Percentiles rank a stretch among this genome's conserved stretches.
These are phyloP conservation scores for Octomys mimax DNA, from an alignment of 2,797 vertebrate species.

Conservation along the genomic window DNA sequence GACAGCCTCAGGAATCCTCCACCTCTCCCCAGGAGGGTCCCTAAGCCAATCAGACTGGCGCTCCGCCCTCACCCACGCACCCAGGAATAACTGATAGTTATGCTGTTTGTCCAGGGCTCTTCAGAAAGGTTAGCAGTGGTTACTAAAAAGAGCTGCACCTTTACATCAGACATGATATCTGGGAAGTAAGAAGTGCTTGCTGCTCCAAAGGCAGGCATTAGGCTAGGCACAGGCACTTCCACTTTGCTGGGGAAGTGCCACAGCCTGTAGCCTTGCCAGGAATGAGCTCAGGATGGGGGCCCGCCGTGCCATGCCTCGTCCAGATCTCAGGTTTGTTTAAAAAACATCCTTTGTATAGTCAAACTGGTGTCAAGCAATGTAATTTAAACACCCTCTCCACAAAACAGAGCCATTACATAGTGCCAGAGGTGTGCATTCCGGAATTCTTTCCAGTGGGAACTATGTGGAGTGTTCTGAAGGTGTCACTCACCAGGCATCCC, in stretches of 20 bases:
- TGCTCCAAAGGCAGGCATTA: not conserved
- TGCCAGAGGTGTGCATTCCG: not conserved
- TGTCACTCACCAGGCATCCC: not conserved
- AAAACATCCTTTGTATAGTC: slow-evolving; percentile 61
- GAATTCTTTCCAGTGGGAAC: not conserved
- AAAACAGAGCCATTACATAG: not conserved
- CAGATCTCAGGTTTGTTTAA: slow-evolving; percentile 68
- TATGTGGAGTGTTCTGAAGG: not conserved
- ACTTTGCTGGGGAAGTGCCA: not conserved
- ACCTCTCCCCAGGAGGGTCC: not conserved
- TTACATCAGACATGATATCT: not conserved
- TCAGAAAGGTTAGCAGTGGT: not conserved
- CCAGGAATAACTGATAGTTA: accelerated
- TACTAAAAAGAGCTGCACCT: no score
- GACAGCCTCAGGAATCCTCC: not conserved
- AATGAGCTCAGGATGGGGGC: slow-evolving; percentile 64
- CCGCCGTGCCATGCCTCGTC: slow-evolving; percentile 12
- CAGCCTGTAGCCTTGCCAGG: slow-evolving; percentile 67
- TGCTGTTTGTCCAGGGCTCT: accelerated
- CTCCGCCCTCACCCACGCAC: not conserved
- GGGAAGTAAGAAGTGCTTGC: not conserved
- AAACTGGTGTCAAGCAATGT: slow-evolving; percentile 74
- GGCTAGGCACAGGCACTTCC: not conserved
- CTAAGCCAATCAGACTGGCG: not conserved
- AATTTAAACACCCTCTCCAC: slow-evolving; percentile 3